Evolutionary conservation across 2,888 invertebrate species (phyloP).

Genomic region (Caenorhabditis virilis): DNA sequence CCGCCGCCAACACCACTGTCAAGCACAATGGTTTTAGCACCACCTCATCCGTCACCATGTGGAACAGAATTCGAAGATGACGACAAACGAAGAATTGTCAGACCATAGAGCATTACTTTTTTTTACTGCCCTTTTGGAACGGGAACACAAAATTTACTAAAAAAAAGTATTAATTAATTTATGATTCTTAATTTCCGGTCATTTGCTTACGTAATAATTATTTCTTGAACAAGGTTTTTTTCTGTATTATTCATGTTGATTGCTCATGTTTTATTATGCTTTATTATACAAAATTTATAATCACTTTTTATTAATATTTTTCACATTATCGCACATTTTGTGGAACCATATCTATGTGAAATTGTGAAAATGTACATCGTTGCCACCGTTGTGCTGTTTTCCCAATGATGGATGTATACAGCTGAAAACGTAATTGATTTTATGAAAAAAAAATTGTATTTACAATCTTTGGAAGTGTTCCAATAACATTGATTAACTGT

Average conservation of each 20-base stretch:
- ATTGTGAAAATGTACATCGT: not conserved
- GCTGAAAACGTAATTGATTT: slow-evolving; percentile 6
- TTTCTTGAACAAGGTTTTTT: too few species aligned
- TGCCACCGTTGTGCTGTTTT: not conserved
- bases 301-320: not conserved
- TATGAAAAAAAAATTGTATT: not conserved
- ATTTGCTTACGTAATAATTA: too few species aligned
- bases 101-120: not conserved
- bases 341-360: not conserved
- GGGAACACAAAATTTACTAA: not conserved
- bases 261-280: too few species aligned
- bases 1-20: slow-evolving; percentile 41
- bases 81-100: slow-evolving; percentile 33
- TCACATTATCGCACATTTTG: not conserved
- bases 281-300: too few species aligned
- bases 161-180: too few species aligned
- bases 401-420: slow-evolving; percentile 13
- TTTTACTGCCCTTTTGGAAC: not conserved
- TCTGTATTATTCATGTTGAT: too few species aligned
- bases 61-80: slow-evolving; percentile 40
- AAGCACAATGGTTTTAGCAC: slow-evolving; percentile 33
- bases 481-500: slow-evolving; percentile 16
- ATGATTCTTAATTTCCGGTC: too few species aligned
- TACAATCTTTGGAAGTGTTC: slow-evolving; percentile 11
- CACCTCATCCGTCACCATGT: slow-evolving; percentile 39